phyloP scores from a whole-genome alignment of 2,113 vertebrate species.

The Coregonus clupeaformis region DNA sequence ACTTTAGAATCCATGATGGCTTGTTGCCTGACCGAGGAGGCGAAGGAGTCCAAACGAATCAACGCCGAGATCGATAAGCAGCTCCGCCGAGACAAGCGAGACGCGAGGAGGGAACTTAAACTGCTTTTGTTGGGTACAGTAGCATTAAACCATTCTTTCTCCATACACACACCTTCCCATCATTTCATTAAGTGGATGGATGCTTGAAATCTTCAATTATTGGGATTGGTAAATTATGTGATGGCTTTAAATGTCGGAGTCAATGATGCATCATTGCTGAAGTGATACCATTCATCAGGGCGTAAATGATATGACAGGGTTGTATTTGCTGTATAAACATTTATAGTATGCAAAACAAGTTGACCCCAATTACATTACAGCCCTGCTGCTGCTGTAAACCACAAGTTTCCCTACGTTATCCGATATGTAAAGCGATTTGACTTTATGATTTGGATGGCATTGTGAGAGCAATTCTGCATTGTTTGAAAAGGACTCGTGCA shows the following conservation, averaged over 20 bases:
- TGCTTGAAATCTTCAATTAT: background rate
- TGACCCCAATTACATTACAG: conserved; percentile 16
- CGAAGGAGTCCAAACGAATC: conserved; percentile 93
- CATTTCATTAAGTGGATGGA: background rate
- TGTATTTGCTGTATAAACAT: background rate
- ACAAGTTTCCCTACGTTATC: conserved; percentile 38
- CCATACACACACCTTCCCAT: conserved; percentile 10
- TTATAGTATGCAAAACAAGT: conserved; percentile 38
- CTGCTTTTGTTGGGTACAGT: conserved; percentile 85
- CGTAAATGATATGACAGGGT: background rate
- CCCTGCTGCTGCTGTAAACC: conserved; percentile 12
- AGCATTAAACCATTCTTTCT: background rate
- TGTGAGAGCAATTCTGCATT: no score
- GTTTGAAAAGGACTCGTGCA: no score
- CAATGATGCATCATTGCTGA: background rate
- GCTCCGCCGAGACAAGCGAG: conserved; percentile 88
- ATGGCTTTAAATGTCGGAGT: background rate
- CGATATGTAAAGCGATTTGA: conserved; percentile 44
- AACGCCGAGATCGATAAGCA: conserved; percentile 94
- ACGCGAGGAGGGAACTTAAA: conserved; percentile 87
- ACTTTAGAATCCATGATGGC: conserved; percentile 93
- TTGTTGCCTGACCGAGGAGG: conserved; percentile 95
- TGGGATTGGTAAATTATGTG: background rate
- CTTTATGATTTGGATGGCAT: background rate
- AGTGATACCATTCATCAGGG: background rate